Evolutionary conservation across 92 coral and sea anemone genomes (phyloP), one percentile per base, ranked within the genome.

Genomic region (Zoanthus sansibaricus): DNA sequence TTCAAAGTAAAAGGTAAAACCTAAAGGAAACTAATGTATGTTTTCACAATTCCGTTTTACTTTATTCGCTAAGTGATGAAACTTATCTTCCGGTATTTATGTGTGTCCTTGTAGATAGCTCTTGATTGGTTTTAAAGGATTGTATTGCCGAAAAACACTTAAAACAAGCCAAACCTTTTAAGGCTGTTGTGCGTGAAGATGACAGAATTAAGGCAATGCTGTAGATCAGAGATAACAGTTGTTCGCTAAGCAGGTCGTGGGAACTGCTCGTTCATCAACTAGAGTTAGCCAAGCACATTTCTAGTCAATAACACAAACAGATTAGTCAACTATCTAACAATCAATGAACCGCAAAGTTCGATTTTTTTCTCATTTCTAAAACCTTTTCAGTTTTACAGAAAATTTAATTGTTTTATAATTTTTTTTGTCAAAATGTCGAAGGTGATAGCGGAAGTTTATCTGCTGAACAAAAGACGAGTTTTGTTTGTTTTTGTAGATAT

Each of bases 401-500:
- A 52, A 52, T 52, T 52, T 2, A 52, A 52, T 9, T 14, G 2
- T 58, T 11, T 58, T 58, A 58, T 13, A 14, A 4, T 7, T 4
- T 58, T 58, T 11, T 9, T 9, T 58, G 66, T 10, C 11, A 14
- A 11, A 56, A 45, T 16, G 37, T 21, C 18, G 31, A 10, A 76
- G 25, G 73, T 46, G 75, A 62, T 66, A 62, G 75, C 85, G 66
- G 75, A 80, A 49, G 44, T 80, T 80, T 80, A 72, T 64, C 66
- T 80, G 44, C 75, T 0, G 61, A 80, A 80, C 85, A 80, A 80
- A 8, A 44, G 72, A 80, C 58, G 66, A 45, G 61, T 20, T 80
- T 9, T 80, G 75, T 80, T 80, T 80, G 58, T 45, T 76, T 58
- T 33, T 12, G 18, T 45, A 21, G 20, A 52, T 9, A 80, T 68